Base-by-base conservation (phyloP, 2,797 vertebrate species). In the Caiman crocodilus region DNA sequence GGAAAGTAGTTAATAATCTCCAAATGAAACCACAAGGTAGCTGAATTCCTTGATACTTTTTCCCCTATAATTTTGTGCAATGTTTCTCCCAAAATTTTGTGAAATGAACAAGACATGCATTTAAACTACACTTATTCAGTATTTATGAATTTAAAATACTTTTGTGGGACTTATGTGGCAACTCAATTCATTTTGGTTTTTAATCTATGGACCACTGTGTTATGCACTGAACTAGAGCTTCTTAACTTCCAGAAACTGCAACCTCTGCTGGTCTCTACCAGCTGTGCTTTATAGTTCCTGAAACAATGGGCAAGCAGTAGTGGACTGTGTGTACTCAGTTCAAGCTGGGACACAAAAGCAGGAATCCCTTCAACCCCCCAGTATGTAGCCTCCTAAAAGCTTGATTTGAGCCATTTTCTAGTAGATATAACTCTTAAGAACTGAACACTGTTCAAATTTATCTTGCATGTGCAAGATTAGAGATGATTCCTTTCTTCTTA, bases 351-450 rank as follows among this genome's bases (percentile, higher is more conserved):
- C 63, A 13, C 64, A 5, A 4, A 20, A 6, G 23, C 1, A 4
- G n/a, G 60, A 50, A 26, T 12, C 2, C 63, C 59, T 0, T 20
- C 20, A 35, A 69, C 0, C 1, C 1, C 63, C 0, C 0, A 50
- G 35, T 14, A 61, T 56, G 35, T 50, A 10, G 18, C 57, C 61
- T 64, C 74, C 26, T 61, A 50, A 50, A 85, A 32, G 0, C 0
- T 73, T 15, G 35, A 60, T 20, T 30, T 10, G 23, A 64, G 15
- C 30, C 5, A 77, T 32, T 85, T 79, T 0, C 17, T 78, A 64
- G 20, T 14, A 60, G 55, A 26, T 3, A 0, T 23, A 16, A 16
- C 13, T 32, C 17, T 59, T 64, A 13, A 7, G 42, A 10, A 50
- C 42, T 50, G 59, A 75, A 9, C 58, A 57, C 5, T 23, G 4